Evolutionary conservation across 2,797 vertebrate genomes (phyloP), one percentile per base, ranked within the genome.

Genomic region (Epinephelus coioides): DNA sequence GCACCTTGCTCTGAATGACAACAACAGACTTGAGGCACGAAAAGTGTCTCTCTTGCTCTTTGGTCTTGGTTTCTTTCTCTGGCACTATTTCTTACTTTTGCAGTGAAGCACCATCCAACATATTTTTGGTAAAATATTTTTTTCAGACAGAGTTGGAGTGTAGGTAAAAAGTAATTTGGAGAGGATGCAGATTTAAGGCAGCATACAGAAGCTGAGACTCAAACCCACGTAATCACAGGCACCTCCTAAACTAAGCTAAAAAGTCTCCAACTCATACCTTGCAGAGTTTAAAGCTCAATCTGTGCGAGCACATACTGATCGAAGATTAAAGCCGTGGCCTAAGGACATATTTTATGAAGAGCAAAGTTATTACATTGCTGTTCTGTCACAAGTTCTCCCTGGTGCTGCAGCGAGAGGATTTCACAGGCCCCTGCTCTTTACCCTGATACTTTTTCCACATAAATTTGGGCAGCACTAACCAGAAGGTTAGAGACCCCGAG

Each of bases 361-460:
- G 82, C 61, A 75, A 88, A 82, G 80, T 90, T 89, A 92, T 88
- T 88, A 85, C 79, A 66, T 79, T 73, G 73, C 79, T 60, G 64
- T 73, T 86, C 79, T 71, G 69, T 85, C 76, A 76, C 68, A 78
- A 73, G 69, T 85, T 86, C 51, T 80, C 53, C 49, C 60, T 50
- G 73, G 43, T 84, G 79, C 82, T 60, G 78, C 78, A 81, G 57
- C 23, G 6, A 65, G 79, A 76, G 68, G 68, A 84, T 86, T 88
- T 89, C 68, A 81, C 57, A 86, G 71, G 73, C 65, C 55, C n/a
- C 30, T 8, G 3, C 73, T 79, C 63, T 88, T 88, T 80, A 79
- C 67, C 55, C 68, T 71, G 53, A 74, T 67, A 75, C 66, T 54
- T 87, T 69, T 64, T 82, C 56, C 49, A 14, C 71, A 84, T 81